Evolutionary conservation across 1,140 invertebrate species (phyloP).

Genomic region (Nephila pilipes): DNA sequence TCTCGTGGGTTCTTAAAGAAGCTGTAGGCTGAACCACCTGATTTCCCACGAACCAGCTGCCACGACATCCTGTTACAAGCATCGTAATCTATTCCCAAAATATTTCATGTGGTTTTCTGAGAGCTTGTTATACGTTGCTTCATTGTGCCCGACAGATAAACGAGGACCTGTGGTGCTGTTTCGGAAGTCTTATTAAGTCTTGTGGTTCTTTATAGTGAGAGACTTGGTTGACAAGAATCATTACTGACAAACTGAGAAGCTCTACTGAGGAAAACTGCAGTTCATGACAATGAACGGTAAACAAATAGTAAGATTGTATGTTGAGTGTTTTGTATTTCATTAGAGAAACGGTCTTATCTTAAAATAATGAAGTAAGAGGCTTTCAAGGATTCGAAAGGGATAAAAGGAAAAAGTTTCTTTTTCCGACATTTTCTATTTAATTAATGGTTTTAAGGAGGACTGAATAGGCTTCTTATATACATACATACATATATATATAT

Average conservation of each 20-base stretch:
- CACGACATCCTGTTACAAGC: conserved; percentile 9
- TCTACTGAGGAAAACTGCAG: neutral
- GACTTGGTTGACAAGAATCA: neutral
- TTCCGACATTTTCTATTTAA: too few species aligned
- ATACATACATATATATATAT: too few species aligned
- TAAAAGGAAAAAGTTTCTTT: too few species aligned
- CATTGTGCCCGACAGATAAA: neutral
- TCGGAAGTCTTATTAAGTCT: conserved; percentile 19
- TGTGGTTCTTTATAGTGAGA: conserved; percentile 3
- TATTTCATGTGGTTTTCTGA: conserved; percentile 26
- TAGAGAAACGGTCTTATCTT: too few species aligned
- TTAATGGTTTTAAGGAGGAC: too few species aligned
- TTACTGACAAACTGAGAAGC: neutral
- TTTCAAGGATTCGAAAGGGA: too few species aligned
- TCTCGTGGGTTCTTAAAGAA: neutral
- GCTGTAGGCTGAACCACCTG: neutral
- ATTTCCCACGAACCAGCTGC: neutral
- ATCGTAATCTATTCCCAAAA: conserved; percentile 24
- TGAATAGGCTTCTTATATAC: too few species aligned
- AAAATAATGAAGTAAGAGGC: too few species aligned
- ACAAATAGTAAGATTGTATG: too few species aligned
- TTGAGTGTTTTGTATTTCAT: too few species aligned
- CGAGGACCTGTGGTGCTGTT: neutral
- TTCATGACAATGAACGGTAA: too few species aligned
- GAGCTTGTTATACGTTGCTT: conserved; percentile 16